Percentiles rank a stretch among this genome's conserved stretches.
phyloP scores from a whole-genome alignment of 2,113 vertebrate genomes.

The Erpornis zantholeuca region DNA sequence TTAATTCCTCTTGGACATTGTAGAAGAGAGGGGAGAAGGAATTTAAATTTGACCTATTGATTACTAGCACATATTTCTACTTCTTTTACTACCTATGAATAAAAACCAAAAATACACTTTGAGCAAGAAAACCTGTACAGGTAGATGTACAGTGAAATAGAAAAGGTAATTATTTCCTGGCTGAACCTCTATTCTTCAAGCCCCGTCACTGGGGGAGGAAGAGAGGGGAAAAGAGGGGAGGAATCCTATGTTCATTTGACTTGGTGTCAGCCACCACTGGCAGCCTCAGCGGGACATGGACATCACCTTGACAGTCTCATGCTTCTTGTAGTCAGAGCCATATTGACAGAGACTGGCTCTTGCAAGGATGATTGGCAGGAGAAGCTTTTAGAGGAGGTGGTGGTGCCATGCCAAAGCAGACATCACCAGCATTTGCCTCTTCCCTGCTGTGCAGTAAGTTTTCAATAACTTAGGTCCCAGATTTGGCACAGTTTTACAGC shows the following conservation, averaged over 20 bases:
- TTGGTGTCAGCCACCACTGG: background rate
- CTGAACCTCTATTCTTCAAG: background rate
- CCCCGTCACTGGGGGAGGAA: accelerated
- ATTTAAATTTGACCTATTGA: background rate
- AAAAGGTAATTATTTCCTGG: background rate
- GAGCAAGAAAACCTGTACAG: background rate
- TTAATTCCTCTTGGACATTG: background rate
- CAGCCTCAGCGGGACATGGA: background rate
- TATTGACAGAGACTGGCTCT: background rate
- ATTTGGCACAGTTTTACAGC: background rate
- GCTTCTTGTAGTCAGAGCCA: background rate
- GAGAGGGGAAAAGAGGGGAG: background rate
- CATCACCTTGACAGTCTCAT: background rate
- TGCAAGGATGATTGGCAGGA: background rate
- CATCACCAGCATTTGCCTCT: accelerated
- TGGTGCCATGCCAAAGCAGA: background rate
- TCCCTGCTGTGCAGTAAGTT: background rate
- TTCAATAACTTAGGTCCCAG: background rate
- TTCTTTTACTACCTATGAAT: background rate
- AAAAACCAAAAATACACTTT: background rate
- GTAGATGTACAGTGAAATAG: background rate
- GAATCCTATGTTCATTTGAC: background rate
- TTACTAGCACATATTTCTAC: background rate
- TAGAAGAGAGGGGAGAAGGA: background rate
- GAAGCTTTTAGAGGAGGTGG: background rate